Base-by-base conservation (phyloP, 1,140 invertebrate species). In the Hypsibius dujardini region DNA sequence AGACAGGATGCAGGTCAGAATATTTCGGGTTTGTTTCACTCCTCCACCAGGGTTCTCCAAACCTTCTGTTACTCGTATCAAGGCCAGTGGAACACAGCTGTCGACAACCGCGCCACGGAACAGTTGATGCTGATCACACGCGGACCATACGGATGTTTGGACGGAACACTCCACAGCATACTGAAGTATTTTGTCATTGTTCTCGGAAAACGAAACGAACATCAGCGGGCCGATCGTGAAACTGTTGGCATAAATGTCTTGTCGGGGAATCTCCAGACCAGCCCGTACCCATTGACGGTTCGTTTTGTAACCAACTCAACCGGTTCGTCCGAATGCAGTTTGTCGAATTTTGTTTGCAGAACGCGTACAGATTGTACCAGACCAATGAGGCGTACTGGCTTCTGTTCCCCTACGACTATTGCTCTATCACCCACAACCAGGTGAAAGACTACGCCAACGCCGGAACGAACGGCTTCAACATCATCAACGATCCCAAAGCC, bases 31-130 rank as follows among this genome's bases (percentile, higher is more conserved):
- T n/a, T n/a, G n/a, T n/a, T n/a, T n/a, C n/a, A n/a, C n/a, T n/a
- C n/a, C n/a, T 67, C 45, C 42, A 3, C 7, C 42, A 67, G 62
- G 45, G 62, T 67, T 7, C 62, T 67, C 62, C 62, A 67, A 42
- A 67, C 62, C 12, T 67, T 67, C 62, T 67, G 62, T 67, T 67
- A 14, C 42, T 67, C 62, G 7, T 67, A 67, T 67, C 62, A 12
- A 3, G 62, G 62, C 3, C 62, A 67, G 62, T 14, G 3, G 3
- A 67, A 67, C 62, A 42, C 3, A 3, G 62, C 42, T 3, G 42
- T 67, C 62, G 45, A 67, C 42, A 67, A 7, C 7, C 12, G 62
- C 7, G 42, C 42, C 7, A 67, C 7, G 7, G 62, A 67, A 42
- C 62, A 67, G 62, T 42, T 7, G 62, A 7, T 67, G 62, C 3